Evolutionary conservation across 2,888 invertebrate species (phyloP).

Genomic region (Danaus chrysippus): DNA sequence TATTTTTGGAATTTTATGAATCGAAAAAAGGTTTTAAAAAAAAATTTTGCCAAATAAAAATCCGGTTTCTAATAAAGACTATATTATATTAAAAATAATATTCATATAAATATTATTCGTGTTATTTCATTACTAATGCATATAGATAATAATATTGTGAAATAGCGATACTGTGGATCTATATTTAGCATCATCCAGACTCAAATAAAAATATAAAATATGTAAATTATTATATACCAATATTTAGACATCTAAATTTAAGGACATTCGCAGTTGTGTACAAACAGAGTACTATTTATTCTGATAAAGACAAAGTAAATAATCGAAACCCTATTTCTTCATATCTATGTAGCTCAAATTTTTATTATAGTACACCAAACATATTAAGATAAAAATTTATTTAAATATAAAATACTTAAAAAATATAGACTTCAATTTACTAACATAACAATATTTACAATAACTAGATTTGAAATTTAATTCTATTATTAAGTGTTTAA

Average conservation of each 20-base stretch:
- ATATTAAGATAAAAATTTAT: neutral
- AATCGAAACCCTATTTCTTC: slow-evolving; percentile 16
- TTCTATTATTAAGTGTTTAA: neutral
- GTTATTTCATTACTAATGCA: no score
- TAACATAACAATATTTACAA: neutral
- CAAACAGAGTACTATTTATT: slow-evolving; percentile 9
- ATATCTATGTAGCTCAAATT: slow-evolving; percentile 14
- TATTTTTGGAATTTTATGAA: no score
- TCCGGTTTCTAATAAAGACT: no score
- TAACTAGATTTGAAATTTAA: neutral
- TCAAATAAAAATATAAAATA: neutral
- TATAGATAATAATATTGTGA: no score
- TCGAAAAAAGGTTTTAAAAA: no score
- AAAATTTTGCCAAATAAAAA: no score
- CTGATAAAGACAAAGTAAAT: slow-evolving; percentile 19
- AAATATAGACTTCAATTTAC: neutral
- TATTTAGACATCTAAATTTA: neutral
- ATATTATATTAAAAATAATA: no score
- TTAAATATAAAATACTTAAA: neutral
- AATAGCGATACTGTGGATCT: no score
- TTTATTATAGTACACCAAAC: slow-evolving; percentile 5
- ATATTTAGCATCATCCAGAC: no score
- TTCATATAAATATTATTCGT: no score
- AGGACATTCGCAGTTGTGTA: slow-evolving; percentile 12
- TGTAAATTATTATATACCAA: neutral